phyloP scores from a whole-genome alignment of 2,113 vertebrate species.

The Etia nguti region DNA sequence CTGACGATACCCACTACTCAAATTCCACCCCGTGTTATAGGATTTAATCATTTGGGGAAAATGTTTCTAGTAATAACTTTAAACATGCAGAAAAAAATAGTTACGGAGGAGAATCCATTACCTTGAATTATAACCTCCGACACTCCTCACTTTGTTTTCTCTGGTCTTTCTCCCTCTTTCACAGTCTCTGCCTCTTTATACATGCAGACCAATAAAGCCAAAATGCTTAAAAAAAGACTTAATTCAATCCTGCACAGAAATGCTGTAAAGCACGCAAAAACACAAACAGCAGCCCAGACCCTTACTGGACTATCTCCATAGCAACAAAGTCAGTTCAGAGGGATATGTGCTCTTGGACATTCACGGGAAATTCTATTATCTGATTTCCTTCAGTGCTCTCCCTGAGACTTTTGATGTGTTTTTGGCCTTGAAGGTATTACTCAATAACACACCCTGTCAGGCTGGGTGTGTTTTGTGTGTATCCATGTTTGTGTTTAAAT shows the following conservation, averaged over 20 bases:
- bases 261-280: not conserved
- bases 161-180: not conserved
- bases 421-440: not conserved
- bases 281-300: not conserved
- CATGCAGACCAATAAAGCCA: constrained; percentile 2
- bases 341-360: constrained; percentile 26
- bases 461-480: not conserved
- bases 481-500: not conserved
- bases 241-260: not conserved
- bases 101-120: not conserved
- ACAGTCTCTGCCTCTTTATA: not conserved
- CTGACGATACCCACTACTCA: not conserved
- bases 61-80: not conserved
- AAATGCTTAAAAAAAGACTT: not conserved
- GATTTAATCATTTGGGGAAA: not conserved
- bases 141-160: not conserved
- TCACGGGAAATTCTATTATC: constrained; percentile 41
- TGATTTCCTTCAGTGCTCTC: constrained; percentile 21
- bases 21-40: not conserved
- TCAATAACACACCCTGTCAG: not conserved
- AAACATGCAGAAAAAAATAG: not conserved
- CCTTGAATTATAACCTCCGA: not conserved
- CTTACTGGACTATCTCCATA: constrained; percentile 33
- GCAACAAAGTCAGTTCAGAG: constrained; percentile 34
- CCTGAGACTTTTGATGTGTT: constrained; percentile 17